These are phyloP conservation scores for Arge pagana DNA, from an alignment of 2,888 invertebrate species.

Conservation along the genomic window DNA sequence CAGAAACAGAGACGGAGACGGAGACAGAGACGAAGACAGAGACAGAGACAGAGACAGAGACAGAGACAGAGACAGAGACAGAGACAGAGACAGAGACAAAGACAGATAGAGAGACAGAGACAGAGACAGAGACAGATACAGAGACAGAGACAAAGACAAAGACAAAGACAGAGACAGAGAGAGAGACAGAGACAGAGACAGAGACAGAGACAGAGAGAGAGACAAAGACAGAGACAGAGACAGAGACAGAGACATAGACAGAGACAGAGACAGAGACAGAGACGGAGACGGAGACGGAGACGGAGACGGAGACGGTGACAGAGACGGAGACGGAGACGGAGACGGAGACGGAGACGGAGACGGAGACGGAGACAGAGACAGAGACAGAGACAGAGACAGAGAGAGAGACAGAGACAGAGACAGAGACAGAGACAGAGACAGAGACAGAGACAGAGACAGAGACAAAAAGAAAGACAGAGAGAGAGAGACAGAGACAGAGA, in stretches of 20 bases:
- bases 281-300: background rate
- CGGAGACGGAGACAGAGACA: too few species aligned
- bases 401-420: conserved; percentile 2
- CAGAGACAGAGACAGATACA: too few species aligned
- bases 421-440: background rate
- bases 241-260: too few species aligned
- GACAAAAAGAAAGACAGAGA: too few species aligned
- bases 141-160: too few species aligned
- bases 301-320: background rate
- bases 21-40: too few species aligned
- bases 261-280: background rate
- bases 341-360: conserved; percentile 9
- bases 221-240: too few species aligned
- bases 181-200: background rate
- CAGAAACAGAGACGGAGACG: too few species aligned
- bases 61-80: background rate
- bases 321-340: background rate
- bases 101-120: too few species aligned
- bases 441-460: conserved; percentile 9
- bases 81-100: too few species aligned
- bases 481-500: background rate
- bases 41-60: background rate
- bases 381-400: background rate
- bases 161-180: background rate
- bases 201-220: background rate